Percentiles rank a stretch among this genome's conserved stretches.
phyloP scores from a whole-genome alignment of 2,797 vertebrate genomes.

The Thamnophis elegans region DNA sequence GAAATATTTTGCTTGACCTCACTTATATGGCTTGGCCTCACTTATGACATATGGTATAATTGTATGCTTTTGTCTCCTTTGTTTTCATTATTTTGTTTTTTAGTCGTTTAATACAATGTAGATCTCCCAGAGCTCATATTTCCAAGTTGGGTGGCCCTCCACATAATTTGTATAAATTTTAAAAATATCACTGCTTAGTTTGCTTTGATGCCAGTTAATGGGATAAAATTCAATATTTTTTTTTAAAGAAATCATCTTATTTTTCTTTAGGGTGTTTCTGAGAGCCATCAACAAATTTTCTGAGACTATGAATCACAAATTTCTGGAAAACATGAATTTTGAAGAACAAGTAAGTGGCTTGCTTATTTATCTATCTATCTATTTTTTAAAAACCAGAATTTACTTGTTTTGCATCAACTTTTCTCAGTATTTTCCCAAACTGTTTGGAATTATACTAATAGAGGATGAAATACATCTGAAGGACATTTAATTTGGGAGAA shows the following conservation, averaged over 20 bases:
- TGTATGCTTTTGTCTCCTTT: not conserved
- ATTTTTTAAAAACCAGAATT: not conserved
- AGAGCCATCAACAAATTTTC: conserved; percentile 96
- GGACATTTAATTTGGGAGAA: not conserved
- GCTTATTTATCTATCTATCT: not conserved
- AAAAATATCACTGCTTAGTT: not conserved
- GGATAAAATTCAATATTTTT: too few species aligned
- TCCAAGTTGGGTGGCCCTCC: not conserved
- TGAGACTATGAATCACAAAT: conserved; percentile 96
- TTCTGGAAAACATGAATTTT: conserved; percentile 91
- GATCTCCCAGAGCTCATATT: not conserved
- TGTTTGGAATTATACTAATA: not conserved
- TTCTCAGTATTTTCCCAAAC: not conserved
- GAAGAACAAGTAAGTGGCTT: conserved; percentile 86
- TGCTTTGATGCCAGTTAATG: not conserved
- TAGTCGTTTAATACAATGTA: not conserved
- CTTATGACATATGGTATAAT: not conserved
- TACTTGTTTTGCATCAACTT: not conserved
- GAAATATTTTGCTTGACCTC: not conserved
- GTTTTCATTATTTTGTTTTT: not conserved
- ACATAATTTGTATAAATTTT: not conserved
- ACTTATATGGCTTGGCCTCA: not conserved
- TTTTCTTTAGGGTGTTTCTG: conserved; percentile 85
- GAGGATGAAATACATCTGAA: not conserved
- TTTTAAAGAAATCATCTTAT: too few species aligned